Conservation (phyloP, 2,797 vertebrate species). For the Pseudochirops cupreus region DNA sequence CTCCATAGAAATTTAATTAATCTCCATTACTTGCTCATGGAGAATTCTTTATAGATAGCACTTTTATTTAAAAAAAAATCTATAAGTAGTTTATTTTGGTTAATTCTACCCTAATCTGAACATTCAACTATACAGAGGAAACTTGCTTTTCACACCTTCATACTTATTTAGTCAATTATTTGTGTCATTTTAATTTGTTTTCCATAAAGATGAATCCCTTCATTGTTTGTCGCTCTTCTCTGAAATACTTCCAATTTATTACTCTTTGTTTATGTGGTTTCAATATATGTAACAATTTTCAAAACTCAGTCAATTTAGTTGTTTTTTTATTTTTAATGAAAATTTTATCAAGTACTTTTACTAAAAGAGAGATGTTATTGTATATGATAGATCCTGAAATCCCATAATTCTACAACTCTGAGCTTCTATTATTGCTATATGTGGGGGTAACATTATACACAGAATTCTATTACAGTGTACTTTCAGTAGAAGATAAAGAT, state of each 20-base stretch:
- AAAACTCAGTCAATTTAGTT: slow-evolving; percentile 46
- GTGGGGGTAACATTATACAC: background rate
- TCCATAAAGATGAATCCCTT: background rate
- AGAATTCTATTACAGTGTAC: slow-evolving; percentile 15
- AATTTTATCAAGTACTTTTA: slow-evolving; percentile 43
- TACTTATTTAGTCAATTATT: slow-evolving; percentile 32
- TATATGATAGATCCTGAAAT: slow-evolving; percentile 15
- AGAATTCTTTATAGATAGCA: background rate
- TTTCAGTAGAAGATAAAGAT: slow-evolving; percentile 13
- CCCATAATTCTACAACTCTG: slow-evolving; percentile 38
- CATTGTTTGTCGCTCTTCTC: background rate
- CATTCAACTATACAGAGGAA: slow-evolving; percentile 40
- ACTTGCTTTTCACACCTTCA: background rate
- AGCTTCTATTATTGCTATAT: slow-evolving; percentile 25
- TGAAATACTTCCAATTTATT: slow-evolving; percentile 34
- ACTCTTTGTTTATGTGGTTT: slow-evolving; percentile 26
- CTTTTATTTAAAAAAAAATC: background rate
- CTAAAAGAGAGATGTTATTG: background rate
- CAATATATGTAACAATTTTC: slow-evolving; percentile 14
- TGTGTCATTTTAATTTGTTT: slow-evolving; percentile 31
- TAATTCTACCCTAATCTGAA: background rate
- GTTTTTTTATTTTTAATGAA: slow-evolving; percentile 56
- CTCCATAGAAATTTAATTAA: background rate
- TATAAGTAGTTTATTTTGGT: background rate
- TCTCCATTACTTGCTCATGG: background rate